Percentiles rank a stretch among this genome's conserved stretches.
phyloP scores from a whole-genome alignment of 2,888 invertebrate species.

The Drosophila bunnanda region DNA sequence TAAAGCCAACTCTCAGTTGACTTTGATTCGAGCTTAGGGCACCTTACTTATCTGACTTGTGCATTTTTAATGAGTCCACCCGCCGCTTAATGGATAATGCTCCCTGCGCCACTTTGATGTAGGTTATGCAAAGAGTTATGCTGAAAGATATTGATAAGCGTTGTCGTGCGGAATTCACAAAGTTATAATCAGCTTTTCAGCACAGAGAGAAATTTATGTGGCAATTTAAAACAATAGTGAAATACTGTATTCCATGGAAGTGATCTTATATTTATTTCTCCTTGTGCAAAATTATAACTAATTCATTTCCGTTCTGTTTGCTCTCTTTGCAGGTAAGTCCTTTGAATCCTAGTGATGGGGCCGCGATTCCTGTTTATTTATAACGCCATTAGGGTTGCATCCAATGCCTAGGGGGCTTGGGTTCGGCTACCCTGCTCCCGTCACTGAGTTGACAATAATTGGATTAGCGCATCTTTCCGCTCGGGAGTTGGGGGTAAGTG shows the following conservation, averaged over 20 bases:
- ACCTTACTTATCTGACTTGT: constrained; percentile 49
- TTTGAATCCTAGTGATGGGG: constrained; percentile 13
- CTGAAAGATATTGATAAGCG: constrained; percentile 29
- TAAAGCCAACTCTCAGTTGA: constrained; percentile 57
- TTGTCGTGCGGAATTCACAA: background rate
- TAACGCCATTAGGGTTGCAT: constrained; percentile 49
- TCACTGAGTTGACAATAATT: constrained; percentile 83
- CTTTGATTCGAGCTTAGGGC: constrained; percentile 59
- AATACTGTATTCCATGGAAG: background rate
- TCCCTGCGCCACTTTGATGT: constrained; percentile 59
- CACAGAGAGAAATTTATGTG: constrained; percentile 2
- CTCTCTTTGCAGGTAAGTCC: constrained; percentile 62
- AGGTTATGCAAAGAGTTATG: constrained; percentile 53
- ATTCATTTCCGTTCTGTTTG: constrained; percentile 21
- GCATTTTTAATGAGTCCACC: constrained; percentile 71
- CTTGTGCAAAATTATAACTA: constrained; percentile 2
- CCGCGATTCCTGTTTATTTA: constrained; percentile 61
- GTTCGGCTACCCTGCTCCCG: constrained; percentile 52
- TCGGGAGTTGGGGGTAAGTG: constrained; percentile 21
- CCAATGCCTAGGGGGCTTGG: constrained; percentile 8
- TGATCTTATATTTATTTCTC: background rate
- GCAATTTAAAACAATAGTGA: no score
- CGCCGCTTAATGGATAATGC: constrained; percentile 50
- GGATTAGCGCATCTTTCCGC: constrained; percentile 77
- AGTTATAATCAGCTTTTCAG: constrained; percentile 30